Evolutionary conservation across 2,797 vertebrate genomes (phyloP), one percentile per base, ranked within the genome.

Genomic region (Sparus aurata): DNA sequence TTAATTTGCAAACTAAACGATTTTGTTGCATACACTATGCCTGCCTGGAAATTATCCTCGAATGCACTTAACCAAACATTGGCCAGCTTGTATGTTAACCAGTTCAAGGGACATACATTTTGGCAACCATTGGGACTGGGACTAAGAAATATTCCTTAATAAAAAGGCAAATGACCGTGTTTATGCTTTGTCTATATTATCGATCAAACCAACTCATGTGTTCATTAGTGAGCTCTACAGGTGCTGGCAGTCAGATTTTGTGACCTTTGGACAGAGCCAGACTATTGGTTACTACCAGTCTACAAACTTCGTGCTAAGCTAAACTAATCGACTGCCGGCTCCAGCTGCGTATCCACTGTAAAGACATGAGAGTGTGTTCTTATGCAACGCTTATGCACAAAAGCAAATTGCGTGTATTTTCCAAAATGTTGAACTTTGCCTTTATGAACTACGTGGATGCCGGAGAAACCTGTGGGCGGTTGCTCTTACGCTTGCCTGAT

Each of bases 51-150:
- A 2, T 18, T 8, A 22, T 47, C 1, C 41, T 25, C 22, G 15
- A 16, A 12, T 43, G 47, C 12, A 10, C 25, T 1, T 52, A 23
- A 38, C 15, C 34, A 46, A 30, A 34, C 23, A 20, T 5, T 47
- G 30, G 3, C 22, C 12, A 49, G 50, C 20, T 27, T 13, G 46
- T n/a, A 41, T 25, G 55, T 60, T 38, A 59, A 69, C 59, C 25
- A 64, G n/a, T 22, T 64, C 59, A n/a, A 64, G 18, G 2, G 57
- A 45, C 27, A 55, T 68, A 49, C 41, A n/a, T 10, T 73, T 50
- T 67, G 17, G 17, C 15, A 64, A 45, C 18, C 34, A 59, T 5
- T 25, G 13, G 60, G 53, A 59, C 8, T 2, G 13, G 9, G n/a
- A 3, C 17, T 4, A 25, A n/a, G 6, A 60, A 54, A 62, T 8